Conservation (phyloP, 2,113 vertebrate species). For the Eretmochelys imbricata region DNA sequence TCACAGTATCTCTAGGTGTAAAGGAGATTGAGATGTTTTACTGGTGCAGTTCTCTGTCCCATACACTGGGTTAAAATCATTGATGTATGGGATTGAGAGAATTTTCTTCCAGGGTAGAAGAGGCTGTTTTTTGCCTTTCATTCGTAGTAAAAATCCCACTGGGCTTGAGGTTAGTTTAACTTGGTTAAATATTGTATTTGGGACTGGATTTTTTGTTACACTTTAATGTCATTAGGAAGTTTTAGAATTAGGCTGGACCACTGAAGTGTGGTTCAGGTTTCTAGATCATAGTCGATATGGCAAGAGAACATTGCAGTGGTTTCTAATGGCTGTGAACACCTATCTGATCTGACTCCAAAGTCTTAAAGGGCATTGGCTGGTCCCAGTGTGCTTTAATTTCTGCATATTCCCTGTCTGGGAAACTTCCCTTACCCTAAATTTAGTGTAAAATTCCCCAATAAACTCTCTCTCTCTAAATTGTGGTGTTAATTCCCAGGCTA, state of each 20-base stretch:
- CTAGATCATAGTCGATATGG: background rate
- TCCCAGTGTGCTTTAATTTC: no score
- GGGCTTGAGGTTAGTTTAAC: background rate
- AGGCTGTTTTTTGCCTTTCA: background rate
- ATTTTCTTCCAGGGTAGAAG: background rate
- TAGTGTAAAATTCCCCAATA: background rate
- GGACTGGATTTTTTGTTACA: background rate
- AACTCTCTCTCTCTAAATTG: background rate
- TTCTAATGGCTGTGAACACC: background rate
- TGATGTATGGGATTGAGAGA: background rate
- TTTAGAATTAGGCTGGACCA: background rate
- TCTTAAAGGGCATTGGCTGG: background rate
- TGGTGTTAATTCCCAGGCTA: background rate
- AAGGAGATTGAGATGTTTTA: background rate
- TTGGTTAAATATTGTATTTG: fast-evolving
- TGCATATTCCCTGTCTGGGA: fast-evolving
- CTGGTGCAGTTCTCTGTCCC: background rate
- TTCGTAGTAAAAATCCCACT: background rate
- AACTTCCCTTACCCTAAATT: background rate
- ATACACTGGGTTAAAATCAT: background rate
- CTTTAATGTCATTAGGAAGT: background rate
- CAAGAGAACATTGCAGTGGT: background rate
- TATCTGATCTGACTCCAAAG: background rate
- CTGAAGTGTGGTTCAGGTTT: background rate
- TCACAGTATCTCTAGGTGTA: background rate